A percentile compares a stretch with the other conserved stretches of the same genome.
Conservation (phyloP, 2,797 vertebrate genomes). For the Silurus lanzhouensis region DNA sequence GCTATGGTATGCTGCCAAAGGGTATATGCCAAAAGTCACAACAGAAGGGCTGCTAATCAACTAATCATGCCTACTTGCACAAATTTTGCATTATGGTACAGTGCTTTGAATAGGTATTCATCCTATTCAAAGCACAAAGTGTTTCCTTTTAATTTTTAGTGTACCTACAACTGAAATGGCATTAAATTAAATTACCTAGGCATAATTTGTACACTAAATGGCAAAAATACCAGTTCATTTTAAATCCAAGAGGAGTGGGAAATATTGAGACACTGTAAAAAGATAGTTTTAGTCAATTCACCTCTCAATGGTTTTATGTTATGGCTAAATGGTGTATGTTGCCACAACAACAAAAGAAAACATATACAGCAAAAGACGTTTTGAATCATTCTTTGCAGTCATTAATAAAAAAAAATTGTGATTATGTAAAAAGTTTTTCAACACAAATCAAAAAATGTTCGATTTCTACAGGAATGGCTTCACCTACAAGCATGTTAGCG, state of each 20-base stretch:
- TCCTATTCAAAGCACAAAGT: neutral
- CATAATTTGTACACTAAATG: neutral
- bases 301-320: no score
- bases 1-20: slow-evolving; percentile 25
- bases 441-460: slow-evolving; percentile 59
- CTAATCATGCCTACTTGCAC: slow-evolving; percentile 6
- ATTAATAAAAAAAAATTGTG: neutral
- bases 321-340: neutral
- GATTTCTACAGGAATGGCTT: slow-evolving; percentile 76
- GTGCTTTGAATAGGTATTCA: neutral
- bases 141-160: neutral
- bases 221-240: neutral
- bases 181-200: neutral
- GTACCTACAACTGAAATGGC: neutral
- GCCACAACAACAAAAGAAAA: neutral
- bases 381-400: neutral
- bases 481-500: slow-evolving; percentile 70
- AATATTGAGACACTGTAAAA: no score
- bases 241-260: neutral
- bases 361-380: neutral
- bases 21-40: slow-evolving; percentile 45
- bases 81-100: neutral
- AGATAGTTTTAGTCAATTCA: no score
- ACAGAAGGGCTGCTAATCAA: slow-evolving; percentile 42
- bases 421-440: neutral